A percentile compares a stretch with the other conserved stretches of the same genome.
These are phyloP conservation scores for Parazoanthus swiftii DNA, from an alignment of 92 coral and sea anemone species.

Conservation along the genomic window DNA sequence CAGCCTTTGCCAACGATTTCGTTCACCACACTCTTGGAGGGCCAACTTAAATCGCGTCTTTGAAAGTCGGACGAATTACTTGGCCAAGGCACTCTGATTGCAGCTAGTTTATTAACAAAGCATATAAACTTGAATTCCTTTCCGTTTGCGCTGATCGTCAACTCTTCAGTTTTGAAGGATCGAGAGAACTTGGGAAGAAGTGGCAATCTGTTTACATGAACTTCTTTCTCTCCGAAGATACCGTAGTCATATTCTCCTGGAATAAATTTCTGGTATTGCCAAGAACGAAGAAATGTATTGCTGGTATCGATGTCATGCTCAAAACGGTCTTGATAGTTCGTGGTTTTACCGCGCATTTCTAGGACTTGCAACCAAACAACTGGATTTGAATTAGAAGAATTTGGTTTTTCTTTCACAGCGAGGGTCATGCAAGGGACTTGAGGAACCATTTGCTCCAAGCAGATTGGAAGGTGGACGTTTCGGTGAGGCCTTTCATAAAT, in stretches of 20 bases:
- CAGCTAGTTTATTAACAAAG: conserved; percentile 26
- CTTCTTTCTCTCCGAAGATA: conserved; percentile 35
- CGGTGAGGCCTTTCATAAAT: conserved; percentile 29
- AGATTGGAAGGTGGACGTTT: conserved; percentile 33
- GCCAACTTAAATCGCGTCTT: conserved; percentile 19
- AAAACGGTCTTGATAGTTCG: conserved; percentile 25
- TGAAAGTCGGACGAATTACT: conserved; percentile 5
- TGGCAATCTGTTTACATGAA: not conserved
- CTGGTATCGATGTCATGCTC: conserved; percentile 6
- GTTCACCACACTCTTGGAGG: conserved; percentile 10
- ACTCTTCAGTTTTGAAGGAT: conserved; percentile 32
- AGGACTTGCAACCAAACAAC: conserved; percentile 27
- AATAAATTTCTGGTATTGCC: conserved; percentile 20
- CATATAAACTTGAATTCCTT: conserved; percentile 19
- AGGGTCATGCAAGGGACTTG: conserved; percentile 19
- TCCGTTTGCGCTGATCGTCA: not conserved
- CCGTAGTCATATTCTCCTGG: conserved; percentile 42
- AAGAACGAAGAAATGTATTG: not conserved
- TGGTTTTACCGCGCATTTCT: conserved; percentile 16
- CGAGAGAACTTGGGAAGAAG: not conserved
- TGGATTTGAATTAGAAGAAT: conserved; percentile 5
- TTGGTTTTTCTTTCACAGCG: not conserved
- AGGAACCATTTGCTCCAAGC: conserved; percentile 34
- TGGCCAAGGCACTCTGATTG: conserved; percentile 37
- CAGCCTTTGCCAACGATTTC: conserved; percentile 18